Evolutionary conservation across 64 coral and sea anemone genomes (phyloP), one percentile per base, ranked within the genome.

Genomic region (Anthopleura sola): DNA sequence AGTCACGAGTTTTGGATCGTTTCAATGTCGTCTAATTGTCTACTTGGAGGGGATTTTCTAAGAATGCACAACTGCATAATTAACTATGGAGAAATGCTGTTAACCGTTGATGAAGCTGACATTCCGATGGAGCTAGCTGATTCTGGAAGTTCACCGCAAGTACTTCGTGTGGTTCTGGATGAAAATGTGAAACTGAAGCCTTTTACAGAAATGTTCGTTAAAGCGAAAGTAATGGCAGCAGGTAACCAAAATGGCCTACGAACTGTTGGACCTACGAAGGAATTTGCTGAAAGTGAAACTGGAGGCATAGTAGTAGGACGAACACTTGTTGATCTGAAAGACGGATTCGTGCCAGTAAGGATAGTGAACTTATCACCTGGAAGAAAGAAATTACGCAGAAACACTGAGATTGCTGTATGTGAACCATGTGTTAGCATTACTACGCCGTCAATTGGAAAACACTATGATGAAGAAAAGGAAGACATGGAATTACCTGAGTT

Each of bases 391-490:
- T 48, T 91, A 36, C 26, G 23, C 18, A 81, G 29, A 24, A 83
- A 23, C 16, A 86, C 56, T 2, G 77, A 86, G 50, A 66, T 91
- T 37, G 90, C 78, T 17, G 40, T 51, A 53, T 86, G 84, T 86
- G 90, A 91, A 57, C 84, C 84, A 3, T 78, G 75, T 47, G 37
- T 47, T 48, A 78, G 75, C n/a, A n/a, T n/a, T n/a, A n/a, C n/a
- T n/a, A n/a, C n/a, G n/a, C n/a, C n/a, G n/a, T n/a, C n/a, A n/a
- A n/a, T n/a, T n/a, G n/a, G n/a, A n/a, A n/a, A n/a, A n/a, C n/a
- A n/a, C n/a, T n/a, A n/a, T n/a, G n/a, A n/a, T n/a, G n/a, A n/a
- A n/a, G n/a, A n/a, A n/a, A n/a, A n/a, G n/a, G n/a, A n/a, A n/a
- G n/a, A n/a, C n/a, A n/a, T n/a, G n/a, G n/a, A n/a, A n/a, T n/a